Base-by-base conservation (phyloP, 1,140 invertebrate species). In the Orchestia grillus region DNA sequence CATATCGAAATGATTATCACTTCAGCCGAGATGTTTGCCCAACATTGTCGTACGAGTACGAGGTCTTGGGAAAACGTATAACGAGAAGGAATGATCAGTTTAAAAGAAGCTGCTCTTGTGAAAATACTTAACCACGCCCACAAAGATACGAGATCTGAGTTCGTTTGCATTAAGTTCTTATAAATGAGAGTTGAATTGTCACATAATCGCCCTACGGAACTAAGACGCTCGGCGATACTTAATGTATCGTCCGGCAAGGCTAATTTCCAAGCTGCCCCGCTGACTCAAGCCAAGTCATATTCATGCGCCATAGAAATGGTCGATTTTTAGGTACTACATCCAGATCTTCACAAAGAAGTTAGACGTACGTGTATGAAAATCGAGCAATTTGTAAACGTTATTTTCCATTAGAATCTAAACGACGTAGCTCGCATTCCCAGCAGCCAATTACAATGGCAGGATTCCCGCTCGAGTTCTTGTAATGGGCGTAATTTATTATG, bases 381-480 rank as follows among this genome's bases (percentile, higher is more conserved):
- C 88, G 88, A 90, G 88, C 88, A 90, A 90, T 90, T 90, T 90
- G 88, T 90, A 90, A 90, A 90, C 88, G 88, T 90, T 90, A 90
- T 90, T 90, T 77, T 90, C 88, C 43, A 90, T 44, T 90, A 90
- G 36, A 41, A 90, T 90, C 88, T 44, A 42, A 90, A 90, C 88
- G 88, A 90, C 88, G 88, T 90, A 41, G 88, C 88, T 90, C 88
- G 92, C 41, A 94, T 94, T 45, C 92, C 44, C 92, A 40, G 92
- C 92, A 94, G 43, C 43, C 92, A 94, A 94, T 94, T 94, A 94
- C 92, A 94, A 94, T 44, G 92, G 92, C 40, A 45, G 44, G 43
- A 94, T 94, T 94, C 92, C 43, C 92, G 44, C 44, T 47, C 92
- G 92, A 94, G 92, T 47, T 44, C 92, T 94, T 94, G 36, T 94